A percentile compares a stretch with the other conserved stretches of the same genome.
These are phyloP conservation scores for Priocnemis perturbator DNA, from an alignment of 2,888 invertebrate species.

Conservation along the genomic window DNA sequence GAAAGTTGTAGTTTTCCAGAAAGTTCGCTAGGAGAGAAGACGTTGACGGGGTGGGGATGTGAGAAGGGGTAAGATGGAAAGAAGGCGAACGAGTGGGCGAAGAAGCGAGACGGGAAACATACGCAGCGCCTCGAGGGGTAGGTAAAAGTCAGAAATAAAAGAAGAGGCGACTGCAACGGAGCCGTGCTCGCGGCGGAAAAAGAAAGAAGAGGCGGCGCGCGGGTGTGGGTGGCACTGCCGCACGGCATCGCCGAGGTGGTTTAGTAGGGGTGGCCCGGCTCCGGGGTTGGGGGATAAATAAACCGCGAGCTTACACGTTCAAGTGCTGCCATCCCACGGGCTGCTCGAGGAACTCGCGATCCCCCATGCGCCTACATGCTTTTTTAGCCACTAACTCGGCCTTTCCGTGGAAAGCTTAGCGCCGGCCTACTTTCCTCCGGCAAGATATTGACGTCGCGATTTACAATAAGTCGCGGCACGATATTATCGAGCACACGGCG, in stretches of 20 bases:
- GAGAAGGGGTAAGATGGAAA: conserved; percentile 10
- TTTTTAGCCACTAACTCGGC: conserved; percentile 18
- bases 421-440: conserved; percentile 1
- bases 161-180: conserved; percentile 12
- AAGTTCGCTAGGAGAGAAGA: not conserved
- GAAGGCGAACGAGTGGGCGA: conserved; percentile 7
- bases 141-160: conserved; percentile 39
- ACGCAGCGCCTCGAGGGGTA: conserved; percentile 21
- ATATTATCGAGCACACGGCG: no score
- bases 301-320: conserved; percentile 29
- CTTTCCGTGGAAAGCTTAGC: not conserved
- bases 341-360: conserved; percentile 15
- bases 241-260: no score
- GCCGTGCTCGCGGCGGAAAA: not conserved
- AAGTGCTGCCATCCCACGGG: conserved; percentile 47
- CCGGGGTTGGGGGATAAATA: conserved; percentile 32
- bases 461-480: not conserved
- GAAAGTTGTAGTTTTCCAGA: no score
- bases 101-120: conserved; percentile 13
- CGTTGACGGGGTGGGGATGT: not conserved
- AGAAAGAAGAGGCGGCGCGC: not conserved
- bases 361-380: conserved; percentile 18
- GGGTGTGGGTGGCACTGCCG: not conserved
- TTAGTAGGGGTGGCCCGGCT: conserved; percentile 1
- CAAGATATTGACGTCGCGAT: not conserved